Percentiles rank a stretch among this genome's conserved stretches.
Conservation (phyloP, 2,888 invertebrate species). For the Gastracanthus pulcherrimus region DNA sequence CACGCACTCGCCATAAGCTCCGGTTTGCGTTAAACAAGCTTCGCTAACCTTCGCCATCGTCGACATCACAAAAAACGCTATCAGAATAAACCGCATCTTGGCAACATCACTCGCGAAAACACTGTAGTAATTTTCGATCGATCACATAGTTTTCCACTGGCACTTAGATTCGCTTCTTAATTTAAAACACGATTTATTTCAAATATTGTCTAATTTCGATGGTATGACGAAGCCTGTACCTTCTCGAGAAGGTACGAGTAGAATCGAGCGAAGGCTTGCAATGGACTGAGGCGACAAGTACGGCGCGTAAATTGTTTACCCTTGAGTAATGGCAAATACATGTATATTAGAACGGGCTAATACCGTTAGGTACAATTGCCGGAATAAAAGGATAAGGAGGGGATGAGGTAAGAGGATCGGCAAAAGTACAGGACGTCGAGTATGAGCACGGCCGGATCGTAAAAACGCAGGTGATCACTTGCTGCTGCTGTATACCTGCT, state of each 20-base stretch:
- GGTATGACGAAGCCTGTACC: too few relatives aligned
- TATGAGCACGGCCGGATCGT: background rate
- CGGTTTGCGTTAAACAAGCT: background rate
- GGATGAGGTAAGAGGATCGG: background rate
- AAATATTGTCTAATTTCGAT: too few relatives aligned
- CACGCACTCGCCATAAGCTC: conserved; percentile 67
- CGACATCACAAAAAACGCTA: background rate
- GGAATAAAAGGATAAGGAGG: too few relatives aligned
- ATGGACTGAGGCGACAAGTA: too few relatives aligned
- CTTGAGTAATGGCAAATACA: too few relatives aligned
- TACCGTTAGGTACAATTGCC: too few relatives aligned
- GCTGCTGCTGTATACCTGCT: background rate
- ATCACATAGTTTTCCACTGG: too few relatives aligned
- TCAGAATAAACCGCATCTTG: background rate
- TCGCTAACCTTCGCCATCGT: background rate
- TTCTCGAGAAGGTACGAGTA: background rate
- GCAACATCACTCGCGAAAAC: background rate
- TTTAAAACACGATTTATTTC: background rate
- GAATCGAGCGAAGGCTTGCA: background rate
- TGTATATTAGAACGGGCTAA: too few relatives aligned
- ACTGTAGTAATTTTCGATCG: too few relatives aligned
- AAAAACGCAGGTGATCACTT: background rate
- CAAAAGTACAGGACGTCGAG: background rate
- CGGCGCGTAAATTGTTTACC: too few relatives aligned
- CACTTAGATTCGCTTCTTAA: too few relatives aligned